Percentiles rank a stretch among this genome's conserved stretches.
phyloP scores from a whole-genome alignment of 2,888 invertebrate genomes.

The Orthonychiurus folsomi region DNA sequence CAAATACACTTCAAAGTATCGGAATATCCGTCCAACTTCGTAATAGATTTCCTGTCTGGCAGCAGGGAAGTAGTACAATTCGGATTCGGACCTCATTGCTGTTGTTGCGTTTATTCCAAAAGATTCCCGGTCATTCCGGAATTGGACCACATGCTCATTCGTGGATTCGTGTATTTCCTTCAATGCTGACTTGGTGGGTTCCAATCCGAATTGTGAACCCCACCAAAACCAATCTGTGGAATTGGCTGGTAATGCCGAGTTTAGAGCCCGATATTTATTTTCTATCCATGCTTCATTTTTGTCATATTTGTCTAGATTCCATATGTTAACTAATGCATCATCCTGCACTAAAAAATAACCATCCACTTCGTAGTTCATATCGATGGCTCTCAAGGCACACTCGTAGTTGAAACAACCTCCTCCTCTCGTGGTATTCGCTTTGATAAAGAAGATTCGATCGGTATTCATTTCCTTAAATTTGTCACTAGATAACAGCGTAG shows the following conservation, averaged over 20 bases:
- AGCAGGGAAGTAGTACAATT: not conserved
- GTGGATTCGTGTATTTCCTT: not conserved
- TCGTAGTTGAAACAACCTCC: not conserved
- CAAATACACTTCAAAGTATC: not conserved
- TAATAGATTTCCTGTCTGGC: not conserved
- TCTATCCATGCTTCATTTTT: not conserved
- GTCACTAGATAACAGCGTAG: not conserved
- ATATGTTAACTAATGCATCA: not conserved
- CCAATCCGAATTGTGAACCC: not conserved
- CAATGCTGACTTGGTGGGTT: not conserved
- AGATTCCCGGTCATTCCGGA: not conserved
- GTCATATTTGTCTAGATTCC: not conserved
- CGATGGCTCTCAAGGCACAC: not conserved
- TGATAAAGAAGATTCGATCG: not conserved
- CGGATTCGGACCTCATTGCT: not conserved
- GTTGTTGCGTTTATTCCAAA: not conserved
- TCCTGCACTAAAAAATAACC: not conserved
- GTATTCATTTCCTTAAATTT: not conserved
- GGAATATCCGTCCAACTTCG: not conserved
- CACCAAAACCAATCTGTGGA: not conserved
- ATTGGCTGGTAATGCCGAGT: not conserved
- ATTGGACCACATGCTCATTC: not conserved
- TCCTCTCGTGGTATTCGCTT: not conserved
- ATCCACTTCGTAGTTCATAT: not conserved
- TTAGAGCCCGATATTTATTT: not conserved